A percentile compares a stretch with the other conserved stretches of the same genome.
Conservation (phyloP, 2,888 invertebrate genomes). For the Microctonus aethiopoides region DNA sequence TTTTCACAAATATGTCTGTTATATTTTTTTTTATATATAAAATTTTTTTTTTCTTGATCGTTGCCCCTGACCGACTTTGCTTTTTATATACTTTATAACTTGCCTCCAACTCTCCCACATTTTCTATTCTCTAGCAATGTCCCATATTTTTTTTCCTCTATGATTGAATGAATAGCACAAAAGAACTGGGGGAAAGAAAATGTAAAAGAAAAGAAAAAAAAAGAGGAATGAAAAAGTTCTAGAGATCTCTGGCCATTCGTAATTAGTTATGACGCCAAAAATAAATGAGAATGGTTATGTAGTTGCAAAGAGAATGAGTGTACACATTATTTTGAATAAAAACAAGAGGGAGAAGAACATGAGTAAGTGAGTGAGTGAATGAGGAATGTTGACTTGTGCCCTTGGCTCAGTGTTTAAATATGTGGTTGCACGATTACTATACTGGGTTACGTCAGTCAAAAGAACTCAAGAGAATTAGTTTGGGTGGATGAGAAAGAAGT, state of each 20-base stretch:
- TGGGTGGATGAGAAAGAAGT: not conserved
- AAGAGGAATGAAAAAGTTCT: not conserved
- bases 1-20: not conserved
- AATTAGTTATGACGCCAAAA: not conserved
- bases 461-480: not conserved
- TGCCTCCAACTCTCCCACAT: not conserved
- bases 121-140: not conserved
- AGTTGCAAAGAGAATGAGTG: not conserved
- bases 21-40: too few species aligned
- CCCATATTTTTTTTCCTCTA: not conserved
- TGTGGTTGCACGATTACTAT: not conserved
- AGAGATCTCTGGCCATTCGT: not conserved
- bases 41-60: not conserved
- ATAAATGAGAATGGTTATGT: not conserved
- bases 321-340: not conserved
- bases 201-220: not conserved
- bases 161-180: not conserved
- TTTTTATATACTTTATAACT: not conserved
- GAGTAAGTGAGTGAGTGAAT: not conserved
- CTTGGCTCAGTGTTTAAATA: conserved; percentile 19
- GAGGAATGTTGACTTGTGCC: conserved; percentile 12
- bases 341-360: not conserved
- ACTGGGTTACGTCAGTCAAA: conserved; percentile 18
- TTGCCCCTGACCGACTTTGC: not conserved
- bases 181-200: too few species aligned